Conservation (phyloP, 2,888 invertebrate species). For the Spilosoma lubricipeda region DNA sequence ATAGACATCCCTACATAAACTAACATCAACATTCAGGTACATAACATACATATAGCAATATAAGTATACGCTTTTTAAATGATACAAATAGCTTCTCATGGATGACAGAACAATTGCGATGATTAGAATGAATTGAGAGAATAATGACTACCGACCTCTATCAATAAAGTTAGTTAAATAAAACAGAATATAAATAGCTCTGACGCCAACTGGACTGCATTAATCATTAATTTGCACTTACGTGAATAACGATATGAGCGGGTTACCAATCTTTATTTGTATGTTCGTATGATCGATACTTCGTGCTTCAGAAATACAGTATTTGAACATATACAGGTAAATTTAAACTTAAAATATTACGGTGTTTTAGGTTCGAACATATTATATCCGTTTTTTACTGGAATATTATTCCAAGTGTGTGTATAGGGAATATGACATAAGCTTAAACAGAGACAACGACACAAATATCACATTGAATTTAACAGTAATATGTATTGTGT, state of each 20-base stretch:
- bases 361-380: neutral
- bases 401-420: neutral
- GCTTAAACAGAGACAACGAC: too few relatives aligned
- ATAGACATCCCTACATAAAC: constrained; percentile 37
- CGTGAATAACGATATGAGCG: neutral
- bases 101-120: constrained; percentile 48
- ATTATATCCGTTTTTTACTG: too few relatives aligned
- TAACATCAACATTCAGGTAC: constrained; percentile 71
- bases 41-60: constrained; percentile 59
- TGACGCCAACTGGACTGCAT: constrained; percentile 24
- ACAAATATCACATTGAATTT: too few relatives aligned
- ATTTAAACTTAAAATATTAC: neutral
- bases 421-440: neutral
- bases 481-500: too few relatives aligned
- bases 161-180: constrained; percentile 50
- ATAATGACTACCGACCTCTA: constrained; percentile 46
- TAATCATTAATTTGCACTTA: constrained; percentile 3
- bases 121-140: constrained; percentile 57
- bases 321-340: neutral
- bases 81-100: constrained; percentile 29
- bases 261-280: neutral
- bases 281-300: neutral
- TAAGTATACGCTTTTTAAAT: constrained; percentile 31
- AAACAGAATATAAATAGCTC: constrained; percentile 50
- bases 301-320: neutral